Percentiles rank a stretch among this genome's conserved stretches.
phyloP scores from a whole-genome alignment of 2,113 vertebrate species.

The Cryptomyrus ogoouensis region DNA sequence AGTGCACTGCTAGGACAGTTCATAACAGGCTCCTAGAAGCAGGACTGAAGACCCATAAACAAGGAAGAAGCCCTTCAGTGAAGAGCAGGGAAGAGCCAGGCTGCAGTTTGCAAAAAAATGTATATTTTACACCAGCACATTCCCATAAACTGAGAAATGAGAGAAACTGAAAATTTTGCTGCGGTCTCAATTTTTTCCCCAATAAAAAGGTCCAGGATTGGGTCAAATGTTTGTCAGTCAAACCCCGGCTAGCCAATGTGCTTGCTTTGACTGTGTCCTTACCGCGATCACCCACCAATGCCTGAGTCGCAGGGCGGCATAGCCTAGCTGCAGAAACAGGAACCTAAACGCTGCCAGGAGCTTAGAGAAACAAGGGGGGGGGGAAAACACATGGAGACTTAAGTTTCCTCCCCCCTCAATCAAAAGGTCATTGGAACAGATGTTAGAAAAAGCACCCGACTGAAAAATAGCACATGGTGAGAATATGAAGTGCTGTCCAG shows the following conservation, averaged over 20 bases:
- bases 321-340: constrained; percentile 78
- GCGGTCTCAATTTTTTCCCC: background rate
- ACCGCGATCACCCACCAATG: constrained; percentile 98
- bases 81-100: background rate
- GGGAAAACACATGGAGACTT: background rate
- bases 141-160: background rate
- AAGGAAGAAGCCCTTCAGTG: background rate
- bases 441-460: background rate
- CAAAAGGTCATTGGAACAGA: background rate
- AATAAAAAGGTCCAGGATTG: background rate
- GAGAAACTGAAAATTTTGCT: background rate
- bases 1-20: background rate
- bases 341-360: constrained; percentile 86
- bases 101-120: background rate
- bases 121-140: background rate
- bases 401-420: background rate
- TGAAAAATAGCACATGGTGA: background rate
- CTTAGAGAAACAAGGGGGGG: constrained; percentile 47
- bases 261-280: constrained; percentile 35
- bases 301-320: constrained; percentile 71
- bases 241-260: background rate
- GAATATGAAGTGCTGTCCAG: background rate
- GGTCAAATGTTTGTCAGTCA: background rate
- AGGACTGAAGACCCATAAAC: background rate
- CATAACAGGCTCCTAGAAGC: background rate